phyloP scores from a whole-genome alignment of 2,113 vertebrate genomes.

The Tricholaema leucomelas region DNA sequence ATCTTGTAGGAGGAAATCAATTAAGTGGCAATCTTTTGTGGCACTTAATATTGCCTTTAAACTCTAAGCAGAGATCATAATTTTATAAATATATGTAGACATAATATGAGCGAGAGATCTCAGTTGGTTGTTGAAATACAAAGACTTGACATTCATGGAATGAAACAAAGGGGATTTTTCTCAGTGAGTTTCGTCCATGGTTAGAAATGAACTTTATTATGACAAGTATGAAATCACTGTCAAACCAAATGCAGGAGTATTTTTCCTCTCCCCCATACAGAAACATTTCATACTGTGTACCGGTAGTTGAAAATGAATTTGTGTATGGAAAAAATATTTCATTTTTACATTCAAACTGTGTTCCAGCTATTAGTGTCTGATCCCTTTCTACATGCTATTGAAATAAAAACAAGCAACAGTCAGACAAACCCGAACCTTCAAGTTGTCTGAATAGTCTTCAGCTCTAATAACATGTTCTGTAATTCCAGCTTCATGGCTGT shows the following conservation, averaged over 20 bases:
- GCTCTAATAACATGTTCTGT: not conserved
- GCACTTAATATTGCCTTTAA: slow-evolving; percentile 32
- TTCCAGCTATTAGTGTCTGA: not conserved
- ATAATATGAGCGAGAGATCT: not conserved
- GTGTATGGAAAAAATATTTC: not conserved
- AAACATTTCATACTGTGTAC: not conserved
- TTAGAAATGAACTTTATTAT: not conserved
- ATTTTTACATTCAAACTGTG: not conserved
- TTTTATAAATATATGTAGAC: not conserved
- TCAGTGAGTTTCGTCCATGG: not conserved
- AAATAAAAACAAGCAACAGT: not conserved
- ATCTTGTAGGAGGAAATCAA: slow-evolving; percentile 20
- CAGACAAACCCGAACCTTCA: not conserved
- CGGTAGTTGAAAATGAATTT: not conserved
- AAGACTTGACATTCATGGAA: not conserved
- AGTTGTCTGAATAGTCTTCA: not conserved
- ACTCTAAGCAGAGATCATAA: not conserved
- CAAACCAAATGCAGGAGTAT: not conserved
- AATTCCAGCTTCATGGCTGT: not conserved
- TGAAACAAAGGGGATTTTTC: not conserved
- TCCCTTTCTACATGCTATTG: not conserved
- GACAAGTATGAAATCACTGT: not conserved
- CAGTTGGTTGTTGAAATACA: not conserved
- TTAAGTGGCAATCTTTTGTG: slow-evolving; percentile 26
- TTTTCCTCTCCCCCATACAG: not conserved